Evolutionary conservation across 2,888 invertebrate genomes (phyloP), one percentile per base, ranked within the genome.

Genomic region (Drosophila austrosaltans): DNA sequence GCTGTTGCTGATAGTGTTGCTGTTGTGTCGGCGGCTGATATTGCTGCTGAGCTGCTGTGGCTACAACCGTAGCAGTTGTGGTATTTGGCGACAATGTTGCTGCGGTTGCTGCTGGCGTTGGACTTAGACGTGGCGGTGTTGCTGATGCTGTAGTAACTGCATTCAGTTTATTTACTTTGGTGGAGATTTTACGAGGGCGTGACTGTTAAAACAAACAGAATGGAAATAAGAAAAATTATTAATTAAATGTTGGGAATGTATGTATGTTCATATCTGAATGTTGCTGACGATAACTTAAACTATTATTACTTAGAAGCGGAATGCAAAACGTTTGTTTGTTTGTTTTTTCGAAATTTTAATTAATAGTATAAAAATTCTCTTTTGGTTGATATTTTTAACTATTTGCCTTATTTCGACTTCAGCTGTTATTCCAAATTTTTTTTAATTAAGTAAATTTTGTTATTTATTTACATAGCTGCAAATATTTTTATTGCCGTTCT

Each of bases 101-200:
- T 79, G 89, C 83, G 69, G 44, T 22, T 48, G 22, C 44, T 48
- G 44, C 20, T 3, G 91, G 82, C 78, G 83, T 81, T 77, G 91
- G 91, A 87, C 91, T 92, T 72, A 91, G 85, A 76, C 89, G 87
- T 64, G 91, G 91, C 79, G 92, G 91, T 78, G 83, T 84, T 68
- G 90, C 90, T 79, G 90, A 78, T 78, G 91, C 87, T 77, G 91
- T 85, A 69, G 87, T 78, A 70, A 80, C 76, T 75, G 91, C 89
- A 90, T 90, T 92, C 79, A 91, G 86, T 87, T 91, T 91, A 71
- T 87, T 91, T 82, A 90, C 88, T 87, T 91, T 91, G 81, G 91
- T 89, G 77, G 85, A 83, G 75, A 89, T 84, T 80, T 91, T 91
- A 64, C 91, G 92, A 79, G 91, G 90, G 81, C 91, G 91, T 85